Evolutionary conservation across 2,113 vertebrate species (phyloP).

Genomic region (Gallinago jamesoni): DNA sequence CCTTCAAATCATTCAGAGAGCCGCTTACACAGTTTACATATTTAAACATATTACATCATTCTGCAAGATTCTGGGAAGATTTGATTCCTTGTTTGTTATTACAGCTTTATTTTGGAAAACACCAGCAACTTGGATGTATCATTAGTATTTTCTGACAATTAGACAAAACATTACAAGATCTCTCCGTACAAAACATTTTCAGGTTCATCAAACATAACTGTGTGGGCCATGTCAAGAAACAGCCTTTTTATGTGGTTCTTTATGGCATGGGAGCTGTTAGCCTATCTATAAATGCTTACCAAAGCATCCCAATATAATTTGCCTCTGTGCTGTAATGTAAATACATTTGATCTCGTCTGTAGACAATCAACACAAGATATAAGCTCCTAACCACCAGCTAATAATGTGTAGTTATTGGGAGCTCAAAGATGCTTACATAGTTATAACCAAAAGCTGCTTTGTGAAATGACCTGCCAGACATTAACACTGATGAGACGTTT

Average conservation of each 20-base stretch:
- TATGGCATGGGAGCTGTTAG: background rate
- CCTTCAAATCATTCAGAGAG: background rate
- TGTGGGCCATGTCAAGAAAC: constrained; percentile 17
- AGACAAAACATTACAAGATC: constrained; percentile 37
- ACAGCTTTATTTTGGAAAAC: background rate
- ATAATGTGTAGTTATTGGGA: background rate
- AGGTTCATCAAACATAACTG: constrained; percentile 40
- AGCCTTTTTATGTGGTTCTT: background rate
- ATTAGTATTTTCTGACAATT: constrained; percentile 40
- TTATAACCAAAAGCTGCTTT: constrained; percentile 11
- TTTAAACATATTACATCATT: constrained; percentile 45
- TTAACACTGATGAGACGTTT: background rate
- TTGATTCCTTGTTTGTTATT: background rate
- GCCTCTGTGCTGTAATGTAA: constrained; percentile 15
- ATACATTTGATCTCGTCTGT: background rate
- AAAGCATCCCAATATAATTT: background rate
- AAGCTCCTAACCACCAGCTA: background rate
- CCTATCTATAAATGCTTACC: constrained; percentile 8
- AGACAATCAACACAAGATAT: background rate
- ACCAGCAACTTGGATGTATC: constrained; percentile 19
- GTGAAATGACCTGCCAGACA: background rate
- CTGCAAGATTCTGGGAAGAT: background rate
- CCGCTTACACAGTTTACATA: constrained; percentile 31
- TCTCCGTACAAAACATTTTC: background rate
- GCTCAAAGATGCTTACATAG: background rate